Percentiles rank a stretch among this genome's conserved stretches.
Evolutionary conservation across 2,888 invertebrate species (phyloP).

Genomic region (Pseudococcus viburni): DNA sequence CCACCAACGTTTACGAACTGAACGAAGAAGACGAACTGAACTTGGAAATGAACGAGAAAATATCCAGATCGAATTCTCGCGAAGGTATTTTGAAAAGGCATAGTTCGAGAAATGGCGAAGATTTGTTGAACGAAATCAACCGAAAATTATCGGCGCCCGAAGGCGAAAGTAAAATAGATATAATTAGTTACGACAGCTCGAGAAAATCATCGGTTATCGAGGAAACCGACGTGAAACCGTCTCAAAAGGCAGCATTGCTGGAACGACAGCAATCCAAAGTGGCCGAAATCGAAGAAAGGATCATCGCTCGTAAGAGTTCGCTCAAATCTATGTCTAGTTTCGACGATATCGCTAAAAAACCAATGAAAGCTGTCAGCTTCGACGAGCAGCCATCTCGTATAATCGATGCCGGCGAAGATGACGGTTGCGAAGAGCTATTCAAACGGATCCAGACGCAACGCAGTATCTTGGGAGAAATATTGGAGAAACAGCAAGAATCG

Average conservation of each 20-base stretch:
- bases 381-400: constrained; percentile 62
- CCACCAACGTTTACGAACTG: constrained; percentile 57
- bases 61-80: constrained; percentile 56
- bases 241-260: not conserved
- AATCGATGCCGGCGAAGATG: constrained; percentile 70
- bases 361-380: constrained; percentile 56
- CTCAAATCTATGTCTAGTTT: constrained; percentile 9
- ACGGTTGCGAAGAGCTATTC: constrained; percentile 77
- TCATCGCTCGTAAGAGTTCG: constrained; percentile 47
- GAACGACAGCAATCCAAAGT: constrained; percentile 28
- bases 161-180: constrained; percentile 51
- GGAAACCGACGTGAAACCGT: constrained; percentile 41
- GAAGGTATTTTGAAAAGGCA: constrained; percentile 58
- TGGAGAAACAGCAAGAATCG: constrained; percentile 75
- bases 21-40: constrained; percentile 68
- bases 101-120: constrained; percentile 19
- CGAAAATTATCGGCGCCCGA: constrained; percentile 52
- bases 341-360: constrained; percentile 39
- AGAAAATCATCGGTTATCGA: constrained; percentile 62
- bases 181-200: constrained; percentile 59
- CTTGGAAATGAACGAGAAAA: constrained; percentile 67
- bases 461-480: constrained; percentile 80
- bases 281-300: constrained; percentile 18
- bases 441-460: constrained; percentile 79
- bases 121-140: constrained; percentile 52